Evolutionary conservation across 1,140 invertebrate species (phyloP), one percentile per base, ranked within the genome.

Genomic region (Drosophila kepulauana): DNA sequence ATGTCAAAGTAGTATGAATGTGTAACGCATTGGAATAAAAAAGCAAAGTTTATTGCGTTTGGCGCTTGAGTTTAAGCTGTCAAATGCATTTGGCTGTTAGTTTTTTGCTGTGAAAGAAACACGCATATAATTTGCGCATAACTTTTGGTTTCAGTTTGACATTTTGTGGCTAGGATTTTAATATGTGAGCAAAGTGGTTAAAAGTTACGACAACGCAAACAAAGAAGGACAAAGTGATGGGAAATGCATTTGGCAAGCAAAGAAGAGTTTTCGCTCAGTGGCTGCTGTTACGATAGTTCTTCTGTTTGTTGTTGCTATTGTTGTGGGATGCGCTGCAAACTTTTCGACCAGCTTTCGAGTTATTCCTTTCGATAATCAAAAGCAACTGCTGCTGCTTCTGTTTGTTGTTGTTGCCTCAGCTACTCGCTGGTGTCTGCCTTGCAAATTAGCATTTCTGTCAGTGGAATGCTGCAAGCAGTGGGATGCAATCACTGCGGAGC

Each of bases 81-180:
- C 73, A 75, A 70, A 63, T 71, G 67, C 67, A 70, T 49, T 70
- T 70, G 52, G 11, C 35, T 52, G 35, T 16, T 8, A n/a, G 15
- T 10, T 57, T 66, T 15, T 48, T 57, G 48, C 16, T 25, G 20
- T 13, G 28, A 11, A 43, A 4, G 15, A 63, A 46, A 13, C 52
- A 58, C 41, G 54, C 73, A 65, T 54, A 75, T 79, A 71, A 80
- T 79, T 79, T 76, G 69, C 75, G 78, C 84, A 87, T 89, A 87
- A 87, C 85, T 87, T 87, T 87, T 89, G 84, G 84, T 87, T 87
- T 88, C 61, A 67, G 85, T 88, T 87, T 87, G 85, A 87, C 84
- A 87, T 88, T 87, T 78, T 89, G 84, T 84, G 84, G 84, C 82
- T 79, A 67, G 65, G 62, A 87, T 84, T 88, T 88, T 88, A 88